Conservation (phyloP, 2,113 vertebrate species). For the Tenebrosternarchus preto region DNA sequence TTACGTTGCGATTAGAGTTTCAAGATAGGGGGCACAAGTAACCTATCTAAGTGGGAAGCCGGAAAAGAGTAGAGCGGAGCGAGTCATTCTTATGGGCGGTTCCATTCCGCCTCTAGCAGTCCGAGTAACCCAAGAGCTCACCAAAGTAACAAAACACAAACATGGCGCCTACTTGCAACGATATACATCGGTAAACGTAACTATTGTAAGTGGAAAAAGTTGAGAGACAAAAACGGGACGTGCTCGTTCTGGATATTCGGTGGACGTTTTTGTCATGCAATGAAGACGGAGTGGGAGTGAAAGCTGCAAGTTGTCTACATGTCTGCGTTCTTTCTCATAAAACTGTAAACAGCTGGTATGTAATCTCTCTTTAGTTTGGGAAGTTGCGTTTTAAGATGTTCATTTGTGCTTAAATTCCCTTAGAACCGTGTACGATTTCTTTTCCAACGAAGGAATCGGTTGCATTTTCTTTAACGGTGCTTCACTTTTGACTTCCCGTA, state of each 20-base stretch:
- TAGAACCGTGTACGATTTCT: not conserved
- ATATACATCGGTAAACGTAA: slow-evolving; percentile 64
- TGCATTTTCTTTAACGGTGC: not conserved
- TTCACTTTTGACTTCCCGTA: not conserved
- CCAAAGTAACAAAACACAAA: slow-evolving; percentile 70
- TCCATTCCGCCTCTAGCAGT: slow-evolving; percentile 62
- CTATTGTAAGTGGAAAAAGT: slow-evolving; percentile 64
- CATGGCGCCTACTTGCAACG: slow-evolving; percentile 72
- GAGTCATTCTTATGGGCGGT: slow-evolving; percentile 67
- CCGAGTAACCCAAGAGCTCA: slow-evolving; percentile 61
- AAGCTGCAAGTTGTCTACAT: slow-evolving; percentile 71
- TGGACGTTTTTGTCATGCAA: slow-evolving; percentile 28
- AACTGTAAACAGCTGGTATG: slow-evolving; percentile 77
- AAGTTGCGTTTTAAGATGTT: not conserved
- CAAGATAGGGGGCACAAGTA: slow-evolving; percentile 53
- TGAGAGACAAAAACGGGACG: slow-evolving; percentile 36
- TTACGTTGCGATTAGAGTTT: not conserved
- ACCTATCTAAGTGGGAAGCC: slow-evolving; percentile 2
- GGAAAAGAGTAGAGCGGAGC: slow-evolving; percentile 29
- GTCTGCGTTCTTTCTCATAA: slow-evolving; percentile 65
- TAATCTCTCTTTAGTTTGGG: slow-evolving; percentile 41
- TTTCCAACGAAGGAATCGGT: not conserved
- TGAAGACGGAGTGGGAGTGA: slow-evolving; percentile 52
- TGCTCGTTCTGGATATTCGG: not conserved
- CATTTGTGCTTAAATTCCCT: not conserved